phyloP scores from a whole-genome alignment of 2,113 vertebrate genomes.

The Syrmaticus mikado region DNA sequence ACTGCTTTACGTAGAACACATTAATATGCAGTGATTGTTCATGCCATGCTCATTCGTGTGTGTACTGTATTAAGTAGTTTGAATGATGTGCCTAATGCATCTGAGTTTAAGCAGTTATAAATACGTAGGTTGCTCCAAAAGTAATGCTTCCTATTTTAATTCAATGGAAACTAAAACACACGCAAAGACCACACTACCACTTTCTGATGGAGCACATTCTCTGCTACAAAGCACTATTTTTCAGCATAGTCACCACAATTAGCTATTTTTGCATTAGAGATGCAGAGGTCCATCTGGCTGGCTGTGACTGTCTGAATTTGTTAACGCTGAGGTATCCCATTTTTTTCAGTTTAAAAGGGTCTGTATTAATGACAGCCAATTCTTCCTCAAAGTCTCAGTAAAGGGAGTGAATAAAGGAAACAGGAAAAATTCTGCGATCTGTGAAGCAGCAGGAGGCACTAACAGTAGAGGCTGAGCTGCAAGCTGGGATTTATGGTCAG shows the following conservation, averaged over 20 bases:
- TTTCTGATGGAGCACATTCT: too few relatives aligned
- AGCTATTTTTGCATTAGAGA: not conserved
- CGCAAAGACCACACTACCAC: too few relatives aligned
- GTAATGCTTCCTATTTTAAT: too few relatives aligned
- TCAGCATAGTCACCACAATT: too few relatives aligned
- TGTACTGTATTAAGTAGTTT: not conserved
- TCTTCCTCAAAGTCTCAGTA: not conserved
- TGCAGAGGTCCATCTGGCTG: not conserved
- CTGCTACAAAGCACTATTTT: too few relatives aligned
- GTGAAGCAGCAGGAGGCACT: not conserved
- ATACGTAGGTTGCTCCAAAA: not conserved
- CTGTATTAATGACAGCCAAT: not conserved
- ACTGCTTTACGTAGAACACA: rapidly evolving
- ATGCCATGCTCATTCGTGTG: not conserved
- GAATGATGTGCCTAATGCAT: not conserved
- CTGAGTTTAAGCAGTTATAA: not conserved
- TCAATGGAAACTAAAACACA: too few relatives aligned
- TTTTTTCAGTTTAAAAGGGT: not conserved
- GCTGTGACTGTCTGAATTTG: not conserved
- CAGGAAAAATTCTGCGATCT: not conserved
- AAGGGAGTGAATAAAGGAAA: not conserved
- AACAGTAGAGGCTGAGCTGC: not conserved
- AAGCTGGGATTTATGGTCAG: not conserved
- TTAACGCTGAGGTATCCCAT: not conserved
- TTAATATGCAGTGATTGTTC: not conserved